Conservation (phyloP, 2,797 vertebrate genomes). For the Arrhamphus sclerolepis region DNA sequence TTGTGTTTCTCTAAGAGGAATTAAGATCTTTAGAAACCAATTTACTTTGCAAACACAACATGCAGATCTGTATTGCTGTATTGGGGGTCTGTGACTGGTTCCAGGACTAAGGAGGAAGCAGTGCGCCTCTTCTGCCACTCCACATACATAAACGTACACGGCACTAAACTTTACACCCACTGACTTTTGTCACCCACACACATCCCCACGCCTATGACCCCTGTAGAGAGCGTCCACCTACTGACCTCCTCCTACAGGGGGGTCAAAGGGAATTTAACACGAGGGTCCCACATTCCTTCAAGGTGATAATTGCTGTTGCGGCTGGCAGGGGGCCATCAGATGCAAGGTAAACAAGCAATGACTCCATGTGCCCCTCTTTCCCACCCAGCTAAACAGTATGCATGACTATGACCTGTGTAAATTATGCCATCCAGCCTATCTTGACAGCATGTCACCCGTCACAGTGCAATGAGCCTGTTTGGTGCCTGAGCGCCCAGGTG, state of each 20-base stretch:
- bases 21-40: slow-evolving; percentile 60
- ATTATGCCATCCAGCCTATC: slow-evolving; percentile 66
- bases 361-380: slow-evolving; percentile 40
- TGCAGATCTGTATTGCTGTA: slow-evolving; percentile 69
- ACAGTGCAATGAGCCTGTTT: slow-evolving; percentile 47
- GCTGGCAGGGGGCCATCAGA: slow-evolving; percentile 82
- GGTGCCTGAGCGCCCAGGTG: slow-evolving; percentile 72
- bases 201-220: slow-evolving; percentile 30
- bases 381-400: slow-evolving; percentile 61
- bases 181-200: slow-evolving; percentile 44
- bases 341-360: slow-evolving; percentile 80
- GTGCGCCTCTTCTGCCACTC: slow-evolving; percentile 52
- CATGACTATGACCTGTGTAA: slow-evolving; percentile 71
- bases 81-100: slow-evolving; percentile 60
- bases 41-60: slow-evolving; percentile 77
- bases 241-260: slow-evolving; percentile 76
- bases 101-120: slow-evolving; percentile 44
- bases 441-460: slow-evolving; percentile 70
- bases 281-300: slow-evolving; percentile 84
- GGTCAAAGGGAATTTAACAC: slow-evolving; percentile 86
- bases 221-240: slow-evolving; percentile 72
- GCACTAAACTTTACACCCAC: slow-evolving; percentile 59
- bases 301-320: slow-evolving; percentile 87
- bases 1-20: slow-evolving; percentile 55
- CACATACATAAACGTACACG: slow-evolving; percentile 50